phyloP scores from a whole-genome alignment of 1,140 invertebrate genomes.

The Euwallacea similis region DNA sequence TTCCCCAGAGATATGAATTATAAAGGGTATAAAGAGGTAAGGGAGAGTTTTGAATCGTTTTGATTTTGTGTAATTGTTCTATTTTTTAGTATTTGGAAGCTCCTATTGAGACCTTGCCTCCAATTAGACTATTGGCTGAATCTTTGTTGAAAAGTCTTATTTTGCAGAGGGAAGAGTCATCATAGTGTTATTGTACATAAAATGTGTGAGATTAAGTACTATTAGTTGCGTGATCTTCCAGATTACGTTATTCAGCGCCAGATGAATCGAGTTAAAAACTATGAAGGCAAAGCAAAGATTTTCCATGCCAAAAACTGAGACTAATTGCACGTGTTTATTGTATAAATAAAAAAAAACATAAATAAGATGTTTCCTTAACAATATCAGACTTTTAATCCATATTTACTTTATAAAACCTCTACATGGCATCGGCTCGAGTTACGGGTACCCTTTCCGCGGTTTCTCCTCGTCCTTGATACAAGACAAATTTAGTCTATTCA shows the following conservation, averaged over 20 bases:
- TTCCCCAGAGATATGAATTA: constrained; percentile 36
- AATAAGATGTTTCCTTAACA: background rate
- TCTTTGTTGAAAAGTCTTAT: constrained; percentile 55
- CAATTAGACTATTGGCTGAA: constrained; percentile 54
- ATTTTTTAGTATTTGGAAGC: constrained; percentile 57
- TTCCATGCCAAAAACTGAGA: no score
- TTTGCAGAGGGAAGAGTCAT: constrained; percentile 37
- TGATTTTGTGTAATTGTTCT: constrained; percentile 38
- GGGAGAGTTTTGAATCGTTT: background rate
- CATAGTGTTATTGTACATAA: background rate
- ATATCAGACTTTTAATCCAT: constrained; percentile 7
- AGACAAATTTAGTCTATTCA: background rate
- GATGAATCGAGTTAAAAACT: no score
- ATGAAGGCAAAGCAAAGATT: no score
- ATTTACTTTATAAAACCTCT: background rate
- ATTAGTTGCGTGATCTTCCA: no score
- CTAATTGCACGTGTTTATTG: no score
- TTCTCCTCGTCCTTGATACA: constrained; percentile 17
- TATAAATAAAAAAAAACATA: no score
- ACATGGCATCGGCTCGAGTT: constrained; percentile 13
- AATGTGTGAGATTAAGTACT: background rate
- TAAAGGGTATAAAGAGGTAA: constrained; percentile 42
- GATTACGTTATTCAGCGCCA: no score
- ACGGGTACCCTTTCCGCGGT: constrained; percentile 18
- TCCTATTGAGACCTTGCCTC: constrained; percentile 59